phyloP scores from a whole-genome alignment of 1,140 invertebrate species.

The Thrips palmi region DNA sequence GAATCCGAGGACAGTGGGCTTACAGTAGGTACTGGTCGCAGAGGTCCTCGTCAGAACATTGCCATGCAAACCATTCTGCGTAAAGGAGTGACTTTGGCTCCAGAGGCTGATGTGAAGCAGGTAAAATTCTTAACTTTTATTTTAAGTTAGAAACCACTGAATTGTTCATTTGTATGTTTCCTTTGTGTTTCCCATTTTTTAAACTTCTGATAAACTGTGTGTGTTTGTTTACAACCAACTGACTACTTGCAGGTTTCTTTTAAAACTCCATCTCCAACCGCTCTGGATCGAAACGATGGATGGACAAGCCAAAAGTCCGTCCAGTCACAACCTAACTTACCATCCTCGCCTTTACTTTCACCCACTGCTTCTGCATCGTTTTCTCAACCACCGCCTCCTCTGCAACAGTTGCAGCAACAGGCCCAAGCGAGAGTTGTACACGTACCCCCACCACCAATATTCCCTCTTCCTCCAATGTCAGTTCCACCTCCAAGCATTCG shows the following conservation, averaged over 20 bases:
- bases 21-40: too few relatives aligned
- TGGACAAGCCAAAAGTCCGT: neutral
- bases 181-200: neutral
- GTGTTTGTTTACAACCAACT: constrained; percentile 2
- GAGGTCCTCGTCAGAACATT: constrained; percentile 45
- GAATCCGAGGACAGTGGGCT: constrained; percentile 15
- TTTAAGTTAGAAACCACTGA: neutral
- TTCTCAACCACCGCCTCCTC: constrained; percentile 4
- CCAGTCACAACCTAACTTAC: neutral
- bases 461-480: too few relatives aligned
- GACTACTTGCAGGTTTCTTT: constrained; percentile 28
- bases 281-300: constrained; percentile 11
- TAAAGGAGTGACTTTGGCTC: constrained; percentile 28
- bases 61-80: constrained; percentile 58
- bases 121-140: constrained; percentile 18
- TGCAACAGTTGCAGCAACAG: constrained; percentile 1
- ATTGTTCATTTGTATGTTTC: neutral
- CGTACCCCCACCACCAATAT: too few relatives aligned
- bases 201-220: constrained; percentile 5
- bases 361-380: neutral
- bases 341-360: too few relatives aligned
- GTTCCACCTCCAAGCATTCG: too few relatives aligned
- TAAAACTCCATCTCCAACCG: constrained; percentile 29
- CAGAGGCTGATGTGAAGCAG: constrained; percentile 36
- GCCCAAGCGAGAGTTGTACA: too few relatives aligned